Evolutionary conservation across 92 coral and sea anemone genomes (phyloP).

Genomic region (Isaurus tuberculatus): DNA sequence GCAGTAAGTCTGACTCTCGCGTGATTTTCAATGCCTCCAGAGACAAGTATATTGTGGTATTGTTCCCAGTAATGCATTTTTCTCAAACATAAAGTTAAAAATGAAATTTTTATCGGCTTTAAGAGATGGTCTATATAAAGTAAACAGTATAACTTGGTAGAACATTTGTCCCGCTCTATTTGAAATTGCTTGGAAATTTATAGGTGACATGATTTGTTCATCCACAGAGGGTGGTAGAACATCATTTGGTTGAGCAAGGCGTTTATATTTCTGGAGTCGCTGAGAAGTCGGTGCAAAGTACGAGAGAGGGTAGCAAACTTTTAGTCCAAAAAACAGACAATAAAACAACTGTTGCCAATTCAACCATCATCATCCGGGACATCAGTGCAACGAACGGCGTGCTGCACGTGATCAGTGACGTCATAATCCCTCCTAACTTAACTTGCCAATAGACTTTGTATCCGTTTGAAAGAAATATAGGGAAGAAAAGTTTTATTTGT

Average conservation of each 20-base stretch:
- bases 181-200: no score
- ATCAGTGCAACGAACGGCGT: slow-evolving; percentile 43
- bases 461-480: not conserved
- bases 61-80: no score
- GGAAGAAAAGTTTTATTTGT: not conserved
- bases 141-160: no score
- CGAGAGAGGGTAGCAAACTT: slow-evolving; percentile 46
- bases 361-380: slow-evolving; percentile 35
- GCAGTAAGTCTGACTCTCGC: no score
- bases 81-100: no score
- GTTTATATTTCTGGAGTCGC: slow-evolving; percentile 14
- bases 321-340: not conserved
- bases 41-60: no score
- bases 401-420: slow-evolving; percentile 55
- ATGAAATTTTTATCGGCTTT: no score
- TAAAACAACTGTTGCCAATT: slow-evolving; percentile 32
- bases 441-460: slow-evolving; percentile 18
- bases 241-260: slow-evolving; percentile 39
- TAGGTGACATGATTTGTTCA: no score
- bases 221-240: slow-evolving; percentile 31
- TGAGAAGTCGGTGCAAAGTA: not conserved
- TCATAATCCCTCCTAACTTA: slow-evolving; percentile 41
- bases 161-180: no score
- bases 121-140: no score
- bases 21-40: no score